phyloP scores from a whole-genome alignment of 1,140 invertebrate genomes.

The Diorhabda elongata region DNA sequence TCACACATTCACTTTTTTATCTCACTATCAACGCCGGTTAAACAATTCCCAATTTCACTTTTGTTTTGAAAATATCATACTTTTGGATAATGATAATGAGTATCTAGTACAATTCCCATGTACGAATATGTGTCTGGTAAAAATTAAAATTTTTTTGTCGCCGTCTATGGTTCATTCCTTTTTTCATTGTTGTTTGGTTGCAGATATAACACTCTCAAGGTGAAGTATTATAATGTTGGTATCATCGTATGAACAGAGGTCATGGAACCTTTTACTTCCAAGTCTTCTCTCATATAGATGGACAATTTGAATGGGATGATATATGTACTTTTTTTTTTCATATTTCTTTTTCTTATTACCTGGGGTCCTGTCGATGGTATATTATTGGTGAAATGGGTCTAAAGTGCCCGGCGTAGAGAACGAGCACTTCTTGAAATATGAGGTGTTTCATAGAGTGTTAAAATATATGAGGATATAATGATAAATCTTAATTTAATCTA shows the following conservation, averaged over 20 bases:
- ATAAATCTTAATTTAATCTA: too few relatives aligned
- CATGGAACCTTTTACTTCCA: constrained; percentile 15
- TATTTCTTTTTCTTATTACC: constrained; percentile 1
- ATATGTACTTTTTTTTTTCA: constrained; percentile 10
- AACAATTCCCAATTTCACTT: too few relatives aligned
- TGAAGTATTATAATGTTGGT: constrained; percentile 17
- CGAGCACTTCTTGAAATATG: not conserved
- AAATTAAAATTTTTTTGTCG: constrained; percentile 1
- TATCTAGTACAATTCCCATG: not conserved
- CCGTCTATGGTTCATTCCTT: constrained; percentile 9
- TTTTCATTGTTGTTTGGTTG: constrained; percentile 16
- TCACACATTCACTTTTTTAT: too few relatives aligned
- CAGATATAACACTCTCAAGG: constrained; percentile 21
- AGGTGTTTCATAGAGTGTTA: not conserved
- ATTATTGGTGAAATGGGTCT: constrained; percentile 2
- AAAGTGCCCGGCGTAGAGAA: not conserved
- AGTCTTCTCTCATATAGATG: constrained; percentile 10
- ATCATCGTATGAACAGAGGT: constrained; percentile 18
- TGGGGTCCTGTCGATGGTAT: not conserved
- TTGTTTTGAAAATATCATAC: not conserved
- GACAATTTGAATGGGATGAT: constrained; percentile 15
- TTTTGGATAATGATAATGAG: too few relatives aligned
- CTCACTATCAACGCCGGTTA: too few relatives aligned
- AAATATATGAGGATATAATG: too few relatives aligned
- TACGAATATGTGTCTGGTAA: not conserved